Evolutionary conservation across 2,113 vertebrate genomes (phyloP).

Genomic region (Gavia stellata): DNA sequence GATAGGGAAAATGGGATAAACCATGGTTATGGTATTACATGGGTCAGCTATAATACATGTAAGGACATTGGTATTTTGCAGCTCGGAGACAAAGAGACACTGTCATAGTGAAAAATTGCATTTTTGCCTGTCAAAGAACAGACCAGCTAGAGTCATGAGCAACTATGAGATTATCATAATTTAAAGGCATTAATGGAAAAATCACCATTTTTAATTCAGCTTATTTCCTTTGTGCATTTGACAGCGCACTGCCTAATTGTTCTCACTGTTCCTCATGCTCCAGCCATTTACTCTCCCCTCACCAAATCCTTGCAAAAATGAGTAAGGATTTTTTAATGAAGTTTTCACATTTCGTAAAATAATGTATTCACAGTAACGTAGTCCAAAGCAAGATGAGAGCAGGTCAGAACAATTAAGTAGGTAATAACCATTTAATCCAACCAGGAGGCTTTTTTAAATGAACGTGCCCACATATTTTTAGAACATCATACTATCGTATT

Average conservation of each 20-base stretch:
- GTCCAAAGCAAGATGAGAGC: neutral
- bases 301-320: neutral
- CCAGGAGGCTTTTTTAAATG: neutral
- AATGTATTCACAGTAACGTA: neutral
- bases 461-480: neutral
- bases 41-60: slow-evolving; percentile 27
- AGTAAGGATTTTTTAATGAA: neutral
- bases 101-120: neutral
- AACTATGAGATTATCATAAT: neutral
- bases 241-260: neutral
- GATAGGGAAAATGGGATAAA: neutral
- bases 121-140: neutral
- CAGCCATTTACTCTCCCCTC: neutral
- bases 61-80: slow-evolving; percentile 29
- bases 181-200: slow-evolving; percentile 1
- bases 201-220: neutral
- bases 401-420: neutral
- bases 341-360: neutral
- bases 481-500: neutral
- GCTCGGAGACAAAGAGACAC: neutral
- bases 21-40: neutral
- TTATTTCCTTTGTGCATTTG: slow-evolving; percentile 16
- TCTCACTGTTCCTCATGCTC: neutral
- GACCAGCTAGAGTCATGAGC: neutral
- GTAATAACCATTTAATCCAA: neutral